Percentiles rank a stretch among this genome's conserved stretches.
Conservation (phyloP, 1,140 invertebrate genomes). For the Heterodera schachtii region DNA sequence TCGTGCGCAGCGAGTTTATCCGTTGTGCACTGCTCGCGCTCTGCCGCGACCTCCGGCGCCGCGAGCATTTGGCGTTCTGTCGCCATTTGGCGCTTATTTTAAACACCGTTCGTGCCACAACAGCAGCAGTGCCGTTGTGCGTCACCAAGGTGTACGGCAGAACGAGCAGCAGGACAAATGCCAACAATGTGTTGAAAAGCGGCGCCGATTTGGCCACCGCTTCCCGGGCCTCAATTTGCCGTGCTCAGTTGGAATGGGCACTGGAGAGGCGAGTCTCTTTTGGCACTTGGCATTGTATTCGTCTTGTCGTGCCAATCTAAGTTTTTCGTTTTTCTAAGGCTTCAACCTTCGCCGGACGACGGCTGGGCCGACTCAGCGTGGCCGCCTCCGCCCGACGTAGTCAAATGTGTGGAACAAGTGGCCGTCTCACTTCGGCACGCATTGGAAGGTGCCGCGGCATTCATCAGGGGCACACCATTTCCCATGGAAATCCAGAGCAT, state of each 20-base stretch:
- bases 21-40: constrained; percentile 23
- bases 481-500: too few species aligned
- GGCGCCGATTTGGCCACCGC: too few species aligned
- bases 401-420: constrained; percentile 6
- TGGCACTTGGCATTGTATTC: too few species aligned
- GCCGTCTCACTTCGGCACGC: constrained; percentile 6
- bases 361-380: background rate
- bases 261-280: constrained; percentile 26
- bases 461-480: too few species aligned
- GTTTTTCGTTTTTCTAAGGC: background rate
- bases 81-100: constrained; percentile 4
- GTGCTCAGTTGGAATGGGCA: constrained; percentile 34
- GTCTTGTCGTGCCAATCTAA: too few species aligned
- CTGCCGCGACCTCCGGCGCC: background rate
- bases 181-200: background rate
- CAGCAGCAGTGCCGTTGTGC: background rate
- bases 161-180: background rate
- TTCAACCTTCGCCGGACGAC: background rate
- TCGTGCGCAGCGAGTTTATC: constrained; percentile 39
- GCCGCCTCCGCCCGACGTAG: background rate
- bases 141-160: background rate
- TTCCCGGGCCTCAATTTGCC: background rate
- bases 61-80: constrained; percentile 1
- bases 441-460: background rate
- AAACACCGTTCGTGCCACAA: constrained; percentile 18